Base-by-base conservation (phyloP, 2,113 vertebrate species). In the Telmatochromis bifrenatus region DNA sequence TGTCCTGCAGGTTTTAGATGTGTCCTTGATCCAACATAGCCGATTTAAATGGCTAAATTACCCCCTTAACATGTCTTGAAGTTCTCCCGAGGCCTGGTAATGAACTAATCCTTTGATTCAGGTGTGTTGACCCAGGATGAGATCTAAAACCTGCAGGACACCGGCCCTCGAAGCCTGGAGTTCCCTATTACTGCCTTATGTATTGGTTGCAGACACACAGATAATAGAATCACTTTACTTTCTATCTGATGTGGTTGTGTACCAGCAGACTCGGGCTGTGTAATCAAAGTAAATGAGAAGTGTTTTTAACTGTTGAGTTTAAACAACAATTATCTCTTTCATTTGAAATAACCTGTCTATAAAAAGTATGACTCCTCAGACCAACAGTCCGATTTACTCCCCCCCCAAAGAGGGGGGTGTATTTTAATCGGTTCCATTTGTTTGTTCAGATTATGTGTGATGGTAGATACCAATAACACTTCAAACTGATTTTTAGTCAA, bases 21-120 rank as follows among this genome's bases (percentile, higher is more conserved):
- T n/a, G 60, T 65, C 60, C 60, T 65, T 37, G 60, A 65, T 65
- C 60, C 17, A 65, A 33, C 31, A 35, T 1, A 35, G 31, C 60
- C 0, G 10, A 65, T 65, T 65, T 0, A 65, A 65, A 35, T 65
- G 1, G 31, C 31, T n/a, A 35, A 35, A n/a, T 65, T 3, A 7
- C 17, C 60, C 0, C 60, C 31, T 65, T 0, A 65, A 65, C 31
- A 35, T 65, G 31, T 35, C 60, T 35, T 35, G 0, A n/a, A 65
- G 17, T n/a, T 65, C 60, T n/a, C 17, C 31, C 0, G 10, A 65
- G 31, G 17, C 6, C 31, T 65, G 10, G 1, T 65, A 7, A 65
- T 12, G 60, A 65, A 35, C 60, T n/a, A 65, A 65, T 35, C 0
- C 2, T 65, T 37, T 65, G 60, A 37, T 37, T 65, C 60, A 3